phyloP scores from a whole-genome alignment of 2,113 vertebrate genomes.

The Thryonomys swinderianus region DNA sequence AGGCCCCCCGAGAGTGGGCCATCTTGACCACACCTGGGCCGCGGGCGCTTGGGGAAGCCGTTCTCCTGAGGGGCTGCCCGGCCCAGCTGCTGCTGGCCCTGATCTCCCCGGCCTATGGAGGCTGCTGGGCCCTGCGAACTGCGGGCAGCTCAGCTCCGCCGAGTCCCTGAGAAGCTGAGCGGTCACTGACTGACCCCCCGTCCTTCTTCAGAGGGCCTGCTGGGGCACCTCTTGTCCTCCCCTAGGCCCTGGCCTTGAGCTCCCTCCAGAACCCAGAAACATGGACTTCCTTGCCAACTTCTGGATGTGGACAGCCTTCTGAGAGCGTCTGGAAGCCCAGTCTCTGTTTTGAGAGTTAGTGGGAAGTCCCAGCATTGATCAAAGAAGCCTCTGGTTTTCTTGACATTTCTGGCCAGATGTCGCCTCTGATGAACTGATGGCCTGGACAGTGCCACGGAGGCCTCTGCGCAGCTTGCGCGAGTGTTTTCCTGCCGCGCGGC shows the following conservation, averaged over 20 bases:
- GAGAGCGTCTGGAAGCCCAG: not conserved
- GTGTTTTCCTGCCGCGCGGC: not conserved
- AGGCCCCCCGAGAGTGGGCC: not conserved
- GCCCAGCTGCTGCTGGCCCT: not conserved
- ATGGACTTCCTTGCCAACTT: not conserved
- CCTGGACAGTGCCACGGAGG: no score
- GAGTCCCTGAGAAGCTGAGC: not conserved
- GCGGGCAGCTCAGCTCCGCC: not conserved
- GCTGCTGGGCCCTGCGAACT: not conserved
- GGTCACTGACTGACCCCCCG: no score
- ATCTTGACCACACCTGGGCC: constrained; percentile 51
- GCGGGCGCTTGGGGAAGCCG: constrained; percentile 49
- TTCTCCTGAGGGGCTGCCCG: not conserved
- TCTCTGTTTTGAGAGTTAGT: constrained; percentile 14
- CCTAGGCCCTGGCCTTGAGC: not conserved
- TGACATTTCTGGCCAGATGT: not conserved
- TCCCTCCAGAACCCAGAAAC: not conserved
- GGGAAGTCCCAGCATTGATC: constrained; percentile 12
- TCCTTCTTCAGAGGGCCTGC: no score
- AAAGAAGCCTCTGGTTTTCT: constrained; percentile 46
- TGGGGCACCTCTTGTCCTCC: not conserved
- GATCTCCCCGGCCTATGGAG: not conserved
- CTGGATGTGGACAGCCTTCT: constrained; percentile 23
- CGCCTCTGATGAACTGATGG: not conserved
- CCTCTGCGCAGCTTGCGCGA: not conserved